phyloP scores from a whole-genome alignment of 1,140 invertebrate genomes.

The Lordiphosa collinella region DNA sequence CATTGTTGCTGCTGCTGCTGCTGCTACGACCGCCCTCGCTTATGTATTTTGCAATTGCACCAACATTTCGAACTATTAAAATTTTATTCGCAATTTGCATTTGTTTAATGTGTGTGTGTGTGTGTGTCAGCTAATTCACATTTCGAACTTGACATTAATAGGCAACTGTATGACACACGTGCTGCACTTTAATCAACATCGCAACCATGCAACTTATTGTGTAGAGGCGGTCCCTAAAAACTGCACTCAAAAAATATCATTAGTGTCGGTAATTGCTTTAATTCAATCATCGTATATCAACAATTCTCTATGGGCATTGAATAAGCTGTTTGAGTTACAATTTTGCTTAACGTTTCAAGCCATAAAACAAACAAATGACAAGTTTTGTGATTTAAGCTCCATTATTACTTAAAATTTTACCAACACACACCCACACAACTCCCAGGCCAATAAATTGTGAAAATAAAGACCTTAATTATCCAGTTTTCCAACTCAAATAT shows the following conservation, averaged over 20 bases:
- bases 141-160: conserved; percentile 72
- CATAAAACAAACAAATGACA: too few relatives aligned
- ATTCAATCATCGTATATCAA: neutral
- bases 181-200: conserved; percentile 49
- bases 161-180: conserved; percentile 49
- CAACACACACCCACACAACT: too few relatives aligned
- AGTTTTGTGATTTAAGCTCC: too few relatives aligned
- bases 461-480: too few relatives aligned
- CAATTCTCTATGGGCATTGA: neutral
- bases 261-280: too few relatives aligned
- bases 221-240: conserved; percentile 2
- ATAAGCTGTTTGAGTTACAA: too few relatives aligned
- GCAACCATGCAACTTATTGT: conserved; percentile 3
- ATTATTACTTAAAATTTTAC: too few relatives aligned
- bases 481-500: too few relatives aligned
- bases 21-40: conserved; percentile 19
- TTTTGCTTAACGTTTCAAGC: too few relatives aligned
- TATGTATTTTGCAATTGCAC: conserved; percentile 42
- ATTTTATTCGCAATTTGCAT: conserved; percentile 62
- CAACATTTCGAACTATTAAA: conserved; percentile 55
- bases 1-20: conserved; percentile 3
- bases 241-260: conserved; percentile 18
- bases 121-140: conserved; percentile 50
- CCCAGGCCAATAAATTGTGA: too few relatives aligned
- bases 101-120: conserved; percentile 24